phyloP scores from a whole-genome alignment of 2,797 vertebrate genomes.

The Phrynocephalus guinanensis region DNA sequence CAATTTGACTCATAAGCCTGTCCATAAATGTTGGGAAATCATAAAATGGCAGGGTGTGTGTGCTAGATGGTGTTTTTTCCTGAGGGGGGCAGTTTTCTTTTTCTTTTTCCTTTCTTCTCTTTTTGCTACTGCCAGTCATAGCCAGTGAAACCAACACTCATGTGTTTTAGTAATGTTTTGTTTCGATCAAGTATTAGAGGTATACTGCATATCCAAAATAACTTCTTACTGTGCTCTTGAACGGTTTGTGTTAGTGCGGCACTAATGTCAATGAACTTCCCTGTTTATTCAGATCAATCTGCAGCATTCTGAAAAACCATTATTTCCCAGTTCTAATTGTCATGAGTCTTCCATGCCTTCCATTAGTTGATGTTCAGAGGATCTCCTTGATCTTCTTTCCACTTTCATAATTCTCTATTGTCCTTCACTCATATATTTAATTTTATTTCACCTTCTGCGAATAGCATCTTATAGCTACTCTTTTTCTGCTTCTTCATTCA shows the following conservation, averaged over 20 bases:
- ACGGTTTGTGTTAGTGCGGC: neutral
- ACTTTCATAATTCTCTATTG: neutral
- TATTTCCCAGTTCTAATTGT: neutral
- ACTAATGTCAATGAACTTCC: neutral
- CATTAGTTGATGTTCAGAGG: neutral
- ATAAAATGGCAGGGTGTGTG: neutral
- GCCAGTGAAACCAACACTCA: neutral
- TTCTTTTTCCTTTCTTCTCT: too few species aligned
- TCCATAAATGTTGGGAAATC: neutral
- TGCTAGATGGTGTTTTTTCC: too few species aligned
- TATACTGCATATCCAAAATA: too few species aligned
- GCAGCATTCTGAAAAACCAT: neutral
- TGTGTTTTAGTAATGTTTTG: neutral
- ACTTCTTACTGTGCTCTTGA: neutral
- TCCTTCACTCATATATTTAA: neutral
- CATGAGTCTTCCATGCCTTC: neutral
- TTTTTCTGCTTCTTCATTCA: neutral
- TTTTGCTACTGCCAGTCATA: neutral
- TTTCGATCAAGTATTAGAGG: neutral
- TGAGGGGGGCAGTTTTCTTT: too few species aligned
- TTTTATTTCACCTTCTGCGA: neutral
- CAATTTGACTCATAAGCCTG: neutral
- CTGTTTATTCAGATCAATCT: neutral
- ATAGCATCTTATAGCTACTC: neutral
- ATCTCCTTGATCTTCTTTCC: neutral